Evolutionary conservation across 1,140 invertebrate species (phyloP).

Genomic region (Drosophila kikkawai): DNA sequence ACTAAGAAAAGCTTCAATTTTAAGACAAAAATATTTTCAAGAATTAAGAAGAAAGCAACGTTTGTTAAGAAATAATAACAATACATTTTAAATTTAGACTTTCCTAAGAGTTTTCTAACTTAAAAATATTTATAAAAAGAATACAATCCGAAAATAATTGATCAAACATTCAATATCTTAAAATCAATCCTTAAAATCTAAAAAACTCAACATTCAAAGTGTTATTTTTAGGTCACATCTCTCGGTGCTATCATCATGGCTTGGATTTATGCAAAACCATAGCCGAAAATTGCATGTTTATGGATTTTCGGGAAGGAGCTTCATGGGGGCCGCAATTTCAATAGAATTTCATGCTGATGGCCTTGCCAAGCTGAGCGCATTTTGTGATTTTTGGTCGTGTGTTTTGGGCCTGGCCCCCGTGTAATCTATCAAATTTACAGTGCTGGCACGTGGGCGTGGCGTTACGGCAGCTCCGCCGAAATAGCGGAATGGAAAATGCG

Average conservation of each 20-base stretch:
- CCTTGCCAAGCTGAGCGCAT: constrained; percentile 33
- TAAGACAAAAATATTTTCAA: too few species aligned
- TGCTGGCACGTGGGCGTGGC: constrained; percentile 35
- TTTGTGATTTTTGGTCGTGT: constrained; percentile 5
- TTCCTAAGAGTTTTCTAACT: neutral
- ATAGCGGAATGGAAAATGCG: constrained; percentile 74
- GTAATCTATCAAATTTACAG: constrained; percentile 70
- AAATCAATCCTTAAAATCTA: neutral
- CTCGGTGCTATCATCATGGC: neutral
- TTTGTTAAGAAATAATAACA: neutral
- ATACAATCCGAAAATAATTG: neutral
- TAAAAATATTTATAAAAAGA: neutral
- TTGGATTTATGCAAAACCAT: constrained; percentile 35
- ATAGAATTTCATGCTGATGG: constrained; percentile 74
- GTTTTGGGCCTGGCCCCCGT: constrained; percentile 12
- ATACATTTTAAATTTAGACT: neutral
- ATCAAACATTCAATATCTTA: neutral
- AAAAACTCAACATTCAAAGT: neutral
- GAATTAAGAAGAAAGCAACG: neutral
- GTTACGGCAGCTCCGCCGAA: constrained; percentile 22
- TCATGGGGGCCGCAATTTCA: neutral
- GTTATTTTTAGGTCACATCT: neutral
- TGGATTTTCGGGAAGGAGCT: constrained; percentile 6
- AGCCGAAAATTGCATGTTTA: constrained; percentile 71
- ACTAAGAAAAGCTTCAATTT: too few species aligned